A percentile compares a stretch with the other conserved stretches of the same genome.
Evolutionary conservation across 2,888 invertebrate species (phyloP).

Genomic region (Lepetodrilus schrolli): DNA sequence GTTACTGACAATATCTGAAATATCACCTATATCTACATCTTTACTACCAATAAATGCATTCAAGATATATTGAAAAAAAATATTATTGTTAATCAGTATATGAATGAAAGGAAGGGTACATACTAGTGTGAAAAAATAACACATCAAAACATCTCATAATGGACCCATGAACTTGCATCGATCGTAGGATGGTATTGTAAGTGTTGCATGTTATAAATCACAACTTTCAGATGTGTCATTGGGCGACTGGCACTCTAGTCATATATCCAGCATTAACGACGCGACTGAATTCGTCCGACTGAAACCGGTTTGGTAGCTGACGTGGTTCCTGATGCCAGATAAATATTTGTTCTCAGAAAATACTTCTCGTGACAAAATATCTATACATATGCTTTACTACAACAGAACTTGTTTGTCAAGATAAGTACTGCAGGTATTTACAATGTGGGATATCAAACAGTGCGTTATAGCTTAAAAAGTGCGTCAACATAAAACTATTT

Average conservation of each 20-base stretch:
- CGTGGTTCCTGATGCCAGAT: not conserved
- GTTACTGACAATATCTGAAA: not conserved
- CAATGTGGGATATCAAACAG: not conserved
- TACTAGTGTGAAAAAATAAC: not conserved
- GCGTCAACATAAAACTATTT: not conserved
- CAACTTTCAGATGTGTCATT: not conserved
- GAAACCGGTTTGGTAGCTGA: slow-evolving; percentile 4
- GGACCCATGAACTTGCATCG: not conserved
- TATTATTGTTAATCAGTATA: not conserved
- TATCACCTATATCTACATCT: slow-evolving; percentile 1
- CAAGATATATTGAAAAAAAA: not conserved
- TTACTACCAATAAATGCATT: slow-evolving; percentile 5
- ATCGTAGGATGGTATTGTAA: not conserved
- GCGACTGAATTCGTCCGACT: not conserved
- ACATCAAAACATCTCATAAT: not conserved
- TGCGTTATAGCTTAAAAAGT: not conserved
- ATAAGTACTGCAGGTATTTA: not conserved
- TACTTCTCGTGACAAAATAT: slow-evolving; percentile 22
- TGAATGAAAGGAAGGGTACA: not conserved
- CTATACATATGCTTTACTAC: slow-evolving; percentile 6
- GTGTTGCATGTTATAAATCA: not conserved
- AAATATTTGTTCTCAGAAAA: slow-evolving; percentile 18
- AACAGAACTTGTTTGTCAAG: not conserved
- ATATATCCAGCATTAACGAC: not conserved
- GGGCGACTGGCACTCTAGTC: not conserved